Evolutionary conservation across 1,140 invertebrate species (phyloP).

Genomic region (Drosophila pallidifrons): DNA sequence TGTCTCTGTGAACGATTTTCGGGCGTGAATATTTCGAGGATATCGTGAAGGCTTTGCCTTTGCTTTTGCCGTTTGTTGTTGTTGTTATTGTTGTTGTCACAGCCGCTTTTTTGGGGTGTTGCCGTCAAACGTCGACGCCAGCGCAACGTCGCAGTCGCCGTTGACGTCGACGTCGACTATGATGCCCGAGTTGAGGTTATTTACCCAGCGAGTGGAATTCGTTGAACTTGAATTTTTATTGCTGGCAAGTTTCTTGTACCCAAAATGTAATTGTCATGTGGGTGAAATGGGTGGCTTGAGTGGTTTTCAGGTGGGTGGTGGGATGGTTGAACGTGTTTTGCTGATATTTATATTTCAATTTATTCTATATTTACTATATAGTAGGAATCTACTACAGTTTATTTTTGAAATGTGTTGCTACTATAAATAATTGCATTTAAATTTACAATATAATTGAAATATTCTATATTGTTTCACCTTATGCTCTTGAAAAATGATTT

Average conservation of each 20-base stretch:
- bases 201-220: conserved; percentile 72
- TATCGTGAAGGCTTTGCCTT: conserved; percentile 56
- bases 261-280: conserved; percentile 25
- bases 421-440: too few species aligned
- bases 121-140: conserved; percentile 36
- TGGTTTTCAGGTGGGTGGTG: not conserved
- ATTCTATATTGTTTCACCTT: too few species aligned
- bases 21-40: conserved; percentile 70
- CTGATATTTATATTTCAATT: not conserved
- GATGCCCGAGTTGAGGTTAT: conserved; percentile 67
- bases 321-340: not conserved
- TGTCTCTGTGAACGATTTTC: conserved; percentile 48
- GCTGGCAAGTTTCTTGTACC: conserved; percentile 49
- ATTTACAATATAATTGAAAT: too few species aligned
- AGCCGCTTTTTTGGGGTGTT: conserved; percentile 63
- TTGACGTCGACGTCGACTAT: conserved; percentile 10
- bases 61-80: conserved; percentile 8
- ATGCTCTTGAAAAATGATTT: too few species aligned
- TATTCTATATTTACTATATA: not conserved
- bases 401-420: not conserved
- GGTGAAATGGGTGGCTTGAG: conserved; percentile 1
- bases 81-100: conserved; percentile 34
- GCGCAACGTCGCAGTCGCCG: not conserved
- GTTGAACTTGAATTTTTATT: conserved; percentile 79
- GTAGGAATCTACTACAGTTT: not conserved